Evolutionary conservation across 2,797 vertebrate species (phyloP), one percentile per base, ranked within the genome.

Genomic region (Leucoraja ocellata): DNA sequence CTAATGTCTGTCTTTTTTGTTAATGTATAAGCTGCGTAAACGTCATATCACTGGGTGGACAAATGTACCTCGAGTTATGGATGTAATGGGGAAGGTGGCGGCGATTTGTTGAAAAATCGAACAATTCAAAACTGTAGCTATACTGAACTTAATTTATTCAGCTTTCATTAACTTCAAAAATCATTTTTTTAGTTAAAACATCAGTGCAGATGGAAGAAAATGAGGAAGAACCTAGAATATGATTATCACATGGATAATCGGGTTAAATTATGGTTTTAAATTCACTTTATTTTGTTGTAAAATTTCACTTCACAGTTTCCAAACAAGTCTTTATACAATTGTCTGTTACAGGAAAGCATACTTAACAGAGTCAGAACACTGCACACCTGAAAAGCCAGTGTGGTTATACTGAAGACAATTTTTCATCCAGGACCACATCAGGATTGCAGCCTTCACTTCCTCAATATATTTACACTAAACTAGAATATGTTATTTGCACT

Each of bases 251-350:
- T 6, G 73, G 90, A 91, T 65, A 65, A 65, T 91, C 13, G 76
- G 71, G 39, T 76, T 23, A 54, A 74, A 13, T 63, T 61, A 4
- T 92, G 90, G 36, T 92, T 76, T 76, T 54, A 92, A 74, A 92
- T 28, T 92, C 90, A 92, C 36, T 91, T 90, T 91, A 91, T 91
- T 91, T 74, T 36, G 65, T 91, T 74, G 36, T 39, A 74, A 71
- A 91, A 91, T 36, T 90, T 90, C 86, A 90, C 63, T 92, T 92
- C 90, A 92, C 90, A 92, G 68, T 92, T 71, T 92, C 71, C 90
- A 92, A 76, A 54, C 90, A 76, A 46, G 46, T 28, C 21, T 73
- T 92, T 46, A 92, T 76, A n/a, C 54, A 74, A 46, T 39, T 21
- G 9, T 28, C 71, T 73, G 68, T 73, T 91, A 91, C 63, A 46